A percentile compares a stretch with the other conserved stretches of the same genome.
Conservation (phyloP, 2,888 invertebrate genomes). For the Diadegma fenestrale region DNA sequence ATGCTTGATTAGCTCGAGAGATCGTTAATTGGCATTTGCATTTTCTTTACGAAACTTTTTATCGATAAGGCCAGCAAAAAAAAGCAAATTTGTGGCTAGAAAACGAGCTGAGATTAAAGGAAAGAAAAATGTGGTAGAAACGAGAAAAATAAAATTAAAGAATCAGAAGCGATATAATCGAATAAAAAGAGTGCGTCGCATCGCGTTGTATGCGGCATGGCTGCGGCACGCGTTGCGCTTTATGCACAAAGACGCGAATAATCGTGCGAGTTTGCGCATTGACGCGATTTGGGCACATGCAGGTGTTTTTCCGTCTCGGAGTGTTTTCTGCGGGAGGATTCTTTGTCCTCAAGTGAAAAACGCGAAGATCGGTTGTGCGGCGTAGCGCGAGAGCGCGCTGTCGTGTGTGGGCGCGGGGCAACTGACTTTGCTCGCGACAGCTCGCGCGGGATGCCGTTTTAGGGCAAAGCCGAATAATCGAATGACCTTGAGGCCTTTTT, state of each 20-base stretch:
- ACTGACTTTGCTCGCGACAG: too few species aligned
- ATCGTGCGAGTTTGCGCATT: conserved; percentile 62
- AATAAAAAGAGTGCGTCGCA: conserved; percentile 61
- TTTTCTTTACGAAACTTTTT: neutral
- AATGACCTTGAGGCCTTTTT: conserved; percentile 56
- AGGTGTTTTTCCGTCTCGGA: neutral
- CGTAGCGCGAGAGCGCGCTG: too few species aligned
- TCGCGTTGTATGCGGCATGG: conserved; percentile 59
- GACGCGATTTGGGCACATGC: neutral
- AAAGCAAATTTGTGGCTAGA: neutral
- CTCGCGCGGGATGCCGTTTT: conserved; percentile 18
- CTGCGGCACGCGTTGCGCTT: conserved; percentile 62
- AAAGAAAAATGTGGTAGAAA: neutral
- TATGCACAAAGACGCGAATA: conserved; percentile 43
- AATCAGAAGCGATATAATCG: too few species aligned
- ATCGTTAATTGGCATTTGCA: neutral
- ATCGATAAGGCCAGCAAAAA: conserved; percentile 1
- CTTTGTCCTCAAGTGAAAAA: conserved; percentile 24
- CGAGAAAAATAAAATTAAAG: too few species aligned
- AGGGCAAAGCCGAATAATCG: conserved; percentile 55
- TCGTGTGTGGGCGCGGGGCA: too few species aligned
- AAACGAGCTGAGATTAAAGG: neutral
- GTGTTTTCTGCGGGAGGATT: conserved; percentile 38
- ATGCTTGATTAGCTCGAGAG: neutral
- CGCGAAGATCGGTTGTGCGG: too few species aligned